A percentile compares a stretch with the other conserved stretches of the same genome.
These are phyloP conservation scores for Beaufortia kweichowensis DNA, from an alignment of 2,113 vertebrate species.

Conservation along the genomic window DNA sequence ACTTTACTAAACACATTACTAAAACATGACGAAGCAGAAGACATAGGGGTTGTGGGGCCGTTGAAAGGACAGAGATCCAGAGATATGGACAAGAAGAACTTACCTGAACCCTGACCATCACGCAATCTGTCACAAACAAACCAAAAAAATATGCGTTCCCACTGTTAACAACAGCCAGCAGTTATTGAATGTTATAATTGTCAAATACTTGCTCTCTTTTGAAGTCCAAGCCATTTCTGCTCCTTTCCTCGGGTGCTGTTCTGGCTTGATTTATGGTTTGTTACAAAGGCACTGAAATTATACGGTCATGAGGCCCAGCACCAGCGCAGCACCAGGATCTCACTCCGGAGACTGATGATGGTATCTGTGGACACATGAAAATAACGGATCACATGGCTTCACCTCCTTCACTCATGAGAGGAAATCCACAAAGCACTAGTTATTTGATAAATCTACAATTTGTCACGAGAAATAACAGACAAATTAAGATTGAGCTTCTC, in stretches of 20 bases:
- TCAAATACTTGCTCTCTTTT: constrained; percentile 63
- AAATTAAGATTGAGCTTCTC: constrained; percentile 38
- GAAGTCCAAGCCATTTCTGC: constrained; percentile 61
- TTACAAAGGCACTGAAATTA: constrained; percentile 62
- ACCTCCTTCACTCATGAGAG: constrained; percentile 45
- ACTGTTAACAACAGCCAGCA: constrained; percentile 47
- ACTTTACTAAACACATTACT: constrained; percentile 12
- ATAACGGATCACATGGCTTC: constrained; percentile 55
- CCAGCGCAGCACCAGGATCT: constrained; percentile 52
- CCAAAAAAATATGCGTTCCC: not conserved
- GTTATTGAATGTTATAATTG: constrained; percentile 62
- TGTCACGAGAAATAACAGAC: constrained; percentile 51
- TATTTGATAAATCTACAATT: constrained; percentile 61
- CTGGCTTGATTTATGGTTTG: constrained; percentile 57
- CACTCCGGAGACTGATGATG: constrained; percentile 61
- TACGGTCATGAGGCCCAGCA: constrained; percentile 41
- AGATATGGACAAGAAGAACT: constrained; percentile 15
- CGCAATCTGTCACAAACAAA: constrained; percentile 22
- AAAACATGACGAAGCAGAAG: not conserved
- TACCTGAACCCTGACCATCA: not conserved
- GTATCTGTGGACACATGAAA: constrained; percentile 51
- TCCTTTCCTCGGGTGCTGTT: constrained; percentile 57
- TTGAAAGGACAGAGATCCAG: constrained; percentile 5
- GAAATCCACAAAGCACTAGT: constrained; percentile 52
- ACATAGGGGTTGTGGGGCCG: not conserved